phyloP scores from a whole-genome alignment of 2,888 invertebrate genomes.

The Protonemura montana region DNA sequence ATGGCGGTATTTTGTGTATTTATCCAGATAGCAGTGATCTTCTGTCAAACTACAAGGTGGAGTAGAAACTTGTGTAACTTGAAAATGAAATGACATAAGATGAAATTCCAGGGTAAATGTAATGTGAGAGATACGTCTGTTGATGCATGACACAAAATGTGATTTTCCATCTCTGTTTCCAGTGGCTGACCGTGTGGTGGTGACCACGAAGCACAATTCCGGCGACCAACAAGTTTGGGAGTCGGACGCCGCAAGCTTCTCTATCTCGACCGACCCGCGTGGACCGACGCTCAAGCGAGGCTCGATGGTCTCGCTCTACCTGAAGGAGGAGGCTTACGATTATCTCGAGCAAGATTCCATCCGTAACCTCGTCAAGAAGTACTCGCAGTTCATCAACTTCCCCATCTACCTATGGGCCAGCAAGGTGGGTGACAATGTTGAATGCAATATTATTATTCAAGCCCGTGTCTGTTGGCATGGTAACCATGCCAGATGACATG shows the following conservation, averaged over 20 bases:
- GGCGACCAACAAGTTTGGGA: constrained; percentile 98
- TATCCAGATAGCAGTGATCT: no score
- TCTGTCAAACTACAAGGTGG: no score
- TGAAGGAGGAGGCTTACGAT: constrained; percentile 97
- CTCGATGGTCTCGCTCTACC: constrained; percentile 82
- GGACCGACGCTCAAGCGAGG: constrained; percentile 91
- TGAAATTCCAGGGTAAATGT: no score
- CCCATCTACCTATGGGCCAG: constrained; percentile 94
- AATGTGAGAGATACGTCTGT: no score
- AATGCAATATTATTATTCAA: no score
- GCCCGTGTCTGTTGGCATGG: no score
- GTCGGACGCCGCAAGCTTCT: constrained; percentile 91
- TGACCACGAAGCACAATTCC: constrained; percentile 93
- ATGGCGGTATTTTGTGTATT: no score
- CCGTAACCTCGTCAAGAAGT: constrained; percentile 91
- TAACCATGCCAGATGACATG: no score
- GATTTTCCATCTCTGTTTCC: constrained; percentile 50
- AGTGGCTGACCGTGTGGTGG: constrained; percentile 95
- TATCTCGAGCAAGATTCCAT: constrained; percentile 93
- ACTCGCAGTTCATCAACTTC: constrained; percentile 99
- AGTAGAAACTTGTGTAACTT: no score
- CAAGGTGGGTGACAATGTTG: constrained; percentile 59
- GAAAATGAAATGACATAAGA: no score
- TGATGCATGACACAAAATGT: no score
- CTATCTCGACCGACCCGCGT: constrained; percentile 91